Evolutionary conservation across 2,113 vertebrate genomes (phyloP).

Genomic region (Lepisosteus osseus): DNA sequence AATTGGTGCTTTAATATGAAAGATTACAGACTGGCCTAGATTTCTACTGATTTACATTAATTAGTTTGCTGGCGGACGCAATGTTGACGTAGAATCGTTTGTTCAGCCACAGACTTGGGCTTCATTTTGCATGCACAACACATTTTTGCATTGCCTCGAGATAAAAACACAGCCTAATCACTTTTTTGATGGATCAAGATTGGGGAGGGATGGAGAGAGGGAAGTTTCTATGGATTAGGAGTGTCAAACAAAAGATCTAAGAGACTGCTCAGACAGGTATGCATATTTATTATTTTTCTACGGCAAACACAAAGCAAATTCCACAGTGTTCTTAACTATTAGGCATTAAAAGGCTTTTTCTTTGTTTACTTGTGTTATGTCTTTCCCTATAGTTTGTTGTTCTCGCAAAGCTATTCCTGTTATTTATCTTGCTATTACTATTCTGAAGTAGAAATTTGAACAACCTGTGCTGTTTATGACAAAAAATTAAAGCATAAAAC

Average conservation of each 20-base stretch:
- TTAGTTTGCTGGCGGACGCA: background rate
- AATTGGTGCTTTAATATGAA: background rate
- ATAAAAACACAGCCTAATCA: constrained; percentile 9
- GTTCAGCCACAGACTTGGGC: background rate
- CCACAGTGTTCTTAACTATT: constrained; percentile 1
- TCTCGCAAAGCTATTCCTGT: too few relatives aligned
- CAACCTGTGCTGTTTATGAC: too few relatives aligned
- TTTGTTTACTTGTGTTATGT: background rate
- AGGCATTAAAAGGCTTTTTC: background rate
- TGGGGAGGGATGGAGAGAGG: background rate
- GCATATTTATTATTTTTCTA: background rate
- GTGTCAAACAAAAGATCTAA: background rate
- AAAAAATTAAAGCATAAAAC: too few relatives aligned
- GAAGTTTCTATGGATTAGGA: background rate
- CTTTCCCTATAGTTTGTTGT: background rate
- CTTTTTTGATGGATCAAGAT: background rate
- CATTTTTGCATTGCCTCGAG: background rate
- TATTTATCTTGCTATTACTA: too few relatives aligned
- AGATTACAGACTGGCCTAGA: constrained; percentile 9
- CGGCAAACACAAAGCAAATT: too few relatives aligned
- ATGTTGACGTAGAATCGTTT: background rate
- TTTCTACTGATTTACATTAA: constrained; percentile 5
- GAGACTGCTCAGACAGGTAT: constrained; percentile 10
- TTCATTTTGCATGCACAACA: constrained; percentile 6
- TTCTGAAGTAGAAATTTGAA: too few relatives aligned